phyloP scores from a whole-genome alignment of 2,888 invertebrate species.

The Diploptera punctata region DNA sequence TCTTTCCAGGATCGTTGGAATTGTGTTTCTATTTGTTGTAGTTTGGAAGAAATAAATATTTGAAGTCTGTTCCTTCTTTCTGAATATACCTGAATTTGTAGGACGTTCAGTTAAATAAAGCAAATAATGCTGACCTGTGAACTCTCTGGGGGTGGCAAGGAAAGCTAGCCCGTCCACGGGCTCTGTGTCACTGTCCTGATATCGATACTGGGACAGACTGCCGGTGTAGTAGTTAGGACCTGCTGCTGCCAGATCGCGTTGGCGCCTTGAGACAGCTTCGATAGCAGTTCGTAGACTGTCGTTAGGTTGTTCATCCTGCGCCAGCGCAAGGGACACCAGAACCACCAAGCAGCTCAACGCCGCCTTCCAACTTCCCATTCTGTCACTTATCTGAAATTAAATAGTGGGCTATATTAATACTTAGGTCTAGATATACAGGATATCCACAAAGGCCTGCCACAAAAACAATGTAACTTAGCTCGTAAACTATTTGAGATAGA shows the following conservation, averaged over 20 bases:
- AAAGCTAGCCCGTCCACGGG: constrained; percentile 29
- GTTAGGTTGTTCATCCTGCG: background rate
- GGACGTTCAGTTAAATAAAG: too few species aligned
- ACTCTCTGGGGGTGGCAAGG: constrained; percentile 43
- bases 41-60: too few species aligned
- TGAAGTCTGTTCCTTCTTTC: too few species aligned
- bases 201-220: constrained; percentile 26
- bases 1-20: too few species aligned
- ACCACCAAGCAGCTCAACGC: background rate
- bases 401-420: too few species aligned
- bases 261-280: constrained; percentile 61
- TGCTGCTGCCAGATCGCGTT: constrained; percentile 51
- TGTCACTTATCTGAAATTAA: background rate
- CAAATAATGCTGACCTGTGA: constrained; percentile 23
- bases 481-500: too few species aligned
- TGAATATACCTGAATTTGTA: too few species aligned
- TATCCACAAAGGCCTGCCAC: too few species aligned
- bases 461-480: too few species aligned
- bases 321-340: background rate
- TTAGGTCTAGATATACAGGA: too few species aligned
- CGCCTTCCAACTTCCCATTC: constrained; percentile 2
- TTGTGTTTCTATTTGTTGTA: too few species aligned
- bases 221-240: constrained; percentile 21
- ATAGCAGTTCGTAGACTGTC: constrained; percentile 61
- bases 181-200: constrained; percentile 22